Evolutionary conservation across 30 jellyfish, hydroid and myxozoan species (phyloP).

Genomic region (Haliclystus octoradiatus): DNA sequence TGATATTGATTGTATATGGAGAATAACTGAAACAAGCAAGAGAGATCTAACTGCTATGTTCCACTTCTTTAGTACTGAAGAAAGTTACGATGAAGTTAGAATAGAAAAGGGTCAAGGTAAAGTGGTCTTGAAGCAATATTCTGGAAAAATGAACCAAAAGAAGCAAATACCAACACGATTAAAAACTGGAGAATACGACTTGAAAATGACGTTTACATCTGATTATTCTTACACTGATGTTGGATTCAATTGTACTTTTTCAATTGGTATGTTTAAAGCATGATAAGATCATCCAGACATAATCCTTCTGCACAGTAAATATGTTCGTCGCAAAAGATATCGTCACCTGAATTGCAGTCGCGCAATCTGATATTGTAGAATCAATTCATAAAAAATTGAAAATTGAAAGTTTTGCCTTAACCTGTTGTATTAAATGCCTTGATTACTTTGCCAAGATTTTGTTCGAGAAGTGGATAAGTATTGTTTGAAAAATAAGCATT

Average conservation of each 20-base stretch:
- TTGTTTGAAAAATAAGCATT: too few relatives aligned
- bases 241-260: slow-evolving; percentile 70
- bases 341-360: too few relatives aligned
- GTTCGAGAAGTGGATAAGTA: too few relatives aligned
- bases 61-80: slow-evolving; percentile 74
- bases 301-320: background rate
- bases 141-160: slow-evolving; percentile 38
- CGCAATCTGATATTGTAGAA: too few relatives aligned
- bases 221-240: slow-evolving; percentile 34
- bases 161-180: slow-evolving; percentile 23
- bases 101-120: slow-evolving; percentile 17
- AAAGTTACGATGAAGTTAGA: slow-evolving; percentile 29
- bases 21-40: slow-evolving; percentile 27
- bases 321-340: background rate
- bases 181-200: slow-evolving; percentile 3
- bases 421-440: too few relatives aligned
- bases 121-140: slow-evolving; percentile 11
- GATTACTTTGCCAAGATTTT: too few relatives aligned
- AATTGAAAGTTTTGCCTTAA: too few relatives aligned
- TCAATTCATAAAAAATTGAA: too few relatives aligned
- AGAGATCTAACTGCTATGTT: slow-evolving; percentile 24
- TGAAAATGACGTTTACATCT: slow-evolving; percentile 25
- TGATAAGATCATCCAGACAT: background rate
- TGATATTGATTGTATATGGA: slow-evolving; percentile 51
- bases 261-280: slow-evolving; percentile 54